A percentile compares a stretch with the other conserved stretches of the same genome.
phyloP scores from a whole-genome alignment of 2,113 vertebrate species.

The Strigops habroptila region DNA sequence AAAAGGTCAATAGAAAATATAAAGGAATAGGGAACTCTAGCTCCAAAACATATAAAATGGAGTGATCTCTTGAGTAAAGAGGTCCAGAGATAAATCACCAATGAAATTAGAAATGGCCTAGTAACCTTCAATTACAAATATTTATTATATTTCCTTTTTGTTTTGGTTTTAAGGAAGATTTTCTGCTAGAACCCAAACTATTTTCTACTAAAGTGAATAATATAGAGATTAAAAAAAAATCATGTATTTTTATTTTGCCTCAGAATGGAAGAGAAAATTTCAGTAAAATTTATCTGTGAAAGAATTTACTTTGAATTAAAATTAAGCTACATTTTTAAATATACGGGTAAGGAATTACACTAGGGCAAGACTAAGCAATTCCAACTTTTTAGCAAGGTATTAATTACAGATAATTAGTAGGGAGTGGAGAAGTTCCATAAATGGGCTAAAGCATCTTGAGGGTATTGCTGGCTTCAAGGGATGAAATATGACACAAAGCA shows the following conservation, averaged over 20 bases:
- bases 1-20: background rate
- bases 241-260: background rate
- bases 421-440: constrained; percentile 10
- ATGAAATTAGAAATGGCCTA: background rate
- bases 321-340: background rate
- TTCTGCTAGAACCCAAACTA: background rate
- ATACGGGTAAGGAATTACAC: background rate
- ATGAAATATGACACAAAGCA: constrained; percentile 33
- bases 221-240: background rate
- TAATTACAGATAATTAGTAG: constrained; percentile 40
- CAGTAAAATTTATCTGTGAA: background rate
- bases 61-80: background rate
- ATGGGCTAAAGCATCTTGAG: background rate
- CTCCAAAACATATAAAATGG: background rate
- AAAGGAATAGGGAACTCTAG: background rate
- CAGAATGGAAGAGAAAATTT: background rate
- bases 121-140: background rate
- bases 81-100: background rate
- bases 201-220: background rate
- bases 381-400: constrained; percentile 1
- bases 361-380: constrained; percentile 1
- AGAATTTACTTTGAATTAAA: background rate
- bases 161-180: background rate
- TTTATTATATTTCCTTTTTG: background rate
- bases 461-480: constrained; percentile 9